Base-by-base conservation (phyloP, 2,797 vertebrate species). In the Enoplosus armatus region DNA sequence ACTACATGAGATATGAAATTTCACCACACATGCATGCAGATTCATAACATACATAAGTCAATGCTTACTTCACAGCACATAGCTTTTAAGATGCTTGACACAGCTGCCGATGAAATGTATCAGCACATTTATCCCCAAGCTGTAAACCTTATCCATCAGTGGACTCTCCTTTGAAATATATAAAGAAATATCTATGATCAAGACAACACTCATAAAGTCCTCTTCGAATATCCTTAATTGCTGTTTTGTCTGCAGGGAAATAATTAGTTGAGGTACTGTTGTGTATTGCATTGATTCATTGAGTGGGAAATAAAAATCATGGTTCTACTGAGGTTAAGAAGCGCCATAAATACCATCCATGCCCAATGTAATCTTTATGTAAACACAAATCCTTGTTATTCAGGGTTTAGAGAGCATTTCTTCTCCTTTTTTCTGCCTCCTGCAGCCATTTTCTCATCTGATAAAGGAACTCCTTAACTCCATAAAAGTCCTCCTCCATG, bases 221-320 rank as follows among this genome's bases (percentile, higher is more conserved):
- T 48, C 31, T 5, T 18, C 1, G 4, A 18, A 2, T 45, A 11
- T 63, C 10, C 27, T n/a, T 35, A 33, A 55, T 47, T 56, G 31
- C 29, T 54, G 37, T 33, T 73, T 54, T 54, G 15, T 72, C 37
- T 8, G 48, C 26, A 29, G 8, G 31, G 51, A 48, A 37, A 45
- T 35, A 53, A 65, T 54, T 55, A 64, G 31, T 24, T 10, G 22
- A n/a, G 39, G 39, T 47, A 71, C 3, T 24, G 39, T 70, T 58
- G 22, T 18, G 31, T 22, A n/a, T 2, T 48, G 33, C 27, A 4
- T 8, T 35, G 51, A 45, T 58, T 58, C 24, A 29, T 2, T 39
- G 31, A 75, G 54, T 31, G 24, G 63, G 62, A 75, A 51, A 39
- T 66, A 58, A 50, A 72, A 58, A 41, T 22, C 29, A 45, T 4